Evolutionary conservation across 2,888 invertebrate species (phyloP).

Genomic region (Phyllotreta striolata): DNA sequence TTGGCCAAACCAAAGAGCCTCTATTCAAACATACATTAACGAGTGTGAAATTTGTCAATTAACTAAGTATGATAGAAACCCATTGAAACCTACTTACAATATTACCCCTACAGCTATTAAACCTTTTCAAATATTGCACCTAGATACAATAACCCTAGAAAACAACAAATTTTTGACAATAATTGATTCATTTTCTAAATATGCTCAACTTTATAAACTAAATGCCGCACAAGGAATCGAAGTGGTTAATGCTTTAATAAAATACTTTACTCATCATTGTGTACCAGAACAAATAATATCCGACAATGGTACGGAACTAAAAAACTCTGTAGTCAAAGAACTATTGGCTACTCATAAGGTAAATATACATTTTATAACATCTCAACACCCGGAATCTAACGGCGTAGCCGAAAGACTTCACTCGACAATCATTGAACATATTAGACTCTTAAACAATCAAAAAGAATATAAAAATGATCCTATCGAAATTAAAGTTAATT

Average conservation of each 20-base stretch:
- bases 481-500: constrained; percentile 11
- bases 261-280: too few species aligned
- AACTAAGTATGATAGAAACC: constrained; percentile 41
- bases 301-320: too few species aligned
- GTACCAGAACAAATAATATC: too few species aligned
- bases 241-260: too few species aligned
- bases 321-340: constrained; percentile 13
- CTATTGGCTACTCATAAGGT: constrained; percentile 8
- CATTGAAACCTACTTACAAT: constrained; percentile 31
- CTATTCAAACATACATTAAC: constrained; percentile 38
- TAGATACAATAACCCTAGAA: too few species aligned
- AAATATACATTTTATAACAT: constrained; percentile 18
- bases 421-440: neutral
- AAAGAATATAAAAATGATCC: constrained; percentile 1
- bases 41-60: constrained; percentile 36
- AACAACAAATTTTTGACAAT: too few species aligned
- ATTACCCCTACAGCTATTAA: too few species aligned
- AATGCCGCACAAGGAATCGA: too few species aligned
- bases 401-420: constrained; percentile 16
- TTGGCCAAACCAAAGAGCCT: constrained; percentile 39
- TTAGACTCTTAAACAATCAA: neutral
- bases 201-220: too few species aligned
- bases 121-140: too few species aligned
- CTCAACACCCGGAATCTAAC: constrained; percentile 7
- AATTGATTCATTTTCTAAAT: too few species aligned